Evolutionary conservation across 2,888 invertebrate species (phyloP), one percentile per base, ranked within the genome.

Genomic region (Pasiphila rectangulata): DNA sequence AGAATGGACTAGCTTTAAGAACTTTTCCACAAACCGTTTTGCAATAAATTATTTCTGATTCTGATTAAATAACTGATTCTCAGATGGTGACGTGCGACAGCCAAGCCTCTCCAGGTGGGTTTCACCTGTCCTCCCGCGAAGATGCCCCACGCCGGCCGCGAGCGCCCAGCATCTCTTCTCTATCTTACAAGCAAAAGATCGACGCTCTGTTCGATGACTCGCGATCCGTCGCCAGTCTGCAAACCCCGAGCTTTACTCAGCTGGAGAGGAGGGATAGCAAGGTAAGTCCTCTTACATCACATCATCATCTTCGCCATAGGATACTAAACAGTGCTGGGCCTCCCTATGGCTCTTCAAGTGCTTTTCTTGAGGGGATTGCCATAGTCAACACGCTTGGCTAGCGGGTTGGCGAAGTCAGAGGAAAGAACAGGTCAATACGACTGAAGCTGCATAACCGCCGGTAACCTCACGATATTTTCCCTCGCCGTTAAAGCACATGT

Each of bases 171-270:
- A 74, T 88, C 45, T 88, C 87, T 42, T 88, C 89, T 6, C 91
- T 93, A 65, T 93, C 94, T 49, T 95, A 95, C 83, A 95, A 95
- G 78, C 93, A 94, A 68, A 93, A 94, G 75, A 96, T 96, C 70
- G 96, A 96, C 83, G 92, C 95, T 15, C 93, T 96, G 82, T 96
- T 96, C 82, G 94, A 93, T 67, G 94, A 94, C 69, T 89, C 90
- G 42, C 90, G 92, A 60, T 93, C 92, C 15, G 77, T 91, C 40
- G 79, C 83, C 63, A 91, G 91, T 58, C 72, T 83, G 37, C 85
- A 80, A 24, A 78, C 69, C 37, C 67, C 42, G 32, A 57, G 54
- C 36, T 61, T 64, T 17, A 58, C 61, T 12, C 81, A 80, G 41
- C 61, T 68, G 30, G 73, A 65, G 21, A 72, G 79, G 52, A 76